Evolutionary conservation across 2,888 invertebrate species (phyloP).

Genomic region (Lamproptera curius): DNA sequence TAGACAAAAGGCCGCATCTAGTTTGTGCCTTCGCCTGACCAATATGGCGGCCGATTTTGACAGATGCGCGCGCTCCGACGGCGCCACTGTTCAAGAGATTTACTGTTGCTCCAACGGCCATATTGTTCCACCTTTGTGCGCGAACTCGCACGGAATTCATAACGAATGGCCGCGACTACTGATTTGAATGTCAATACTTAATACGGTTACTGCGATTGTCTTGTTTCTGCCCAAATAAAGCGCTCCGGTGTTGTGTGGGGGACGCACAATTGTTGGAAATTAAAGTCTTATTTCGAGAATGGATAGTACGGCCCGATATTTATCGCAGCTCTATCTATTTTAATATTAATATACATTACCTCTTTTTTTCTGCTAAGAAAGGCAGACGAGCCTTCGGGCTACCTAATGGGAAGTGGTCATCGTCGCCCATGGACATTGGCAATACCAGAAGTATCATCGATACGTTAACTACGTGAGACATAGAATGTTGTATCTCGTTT

Average conservation of each 20-base stretch:
- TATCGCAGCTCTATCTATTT: too few species aligned
- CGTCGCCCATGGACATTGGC: too few species aligned
- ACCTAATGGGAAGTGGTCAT: too few species aligned
- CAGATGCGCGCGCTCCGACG: constrained; percentile 60
- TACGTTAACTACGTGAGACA: too few species aligned
- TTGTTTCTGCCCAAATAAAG: constrained; percentile 65
- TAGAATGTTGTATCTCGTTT: too few species aligned
- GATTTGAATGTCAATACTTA: constrained; percentile 74
- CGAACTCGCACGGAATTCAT: constrained; percentile 62
- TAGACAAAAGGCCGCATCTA: constrained; percentile 12
- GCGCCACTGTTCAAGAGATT: constrained; percentile 70
- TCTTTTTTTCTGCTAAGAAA: too few species aligned
- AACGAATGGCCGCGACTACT: constrained; percentile 70
- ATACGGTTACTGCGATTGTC: constrained; percentile 62
- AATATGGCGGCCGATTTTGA: constrained; percentile 64
- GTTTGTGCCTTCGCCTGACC: constrained; percentile 40
- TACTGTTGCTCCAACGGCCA: constrained; percentile 72
- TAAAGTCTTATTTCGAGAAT: too few species aligned
- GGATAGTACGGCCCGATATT: too few species aligned
- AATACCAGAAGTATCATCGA: too few species aligned
- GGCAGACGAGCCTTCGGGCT: too few species aligned
- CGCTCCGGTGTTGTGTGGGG: constrained; percentile 28
- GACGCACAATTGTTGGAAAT: constrained; percentile 1
- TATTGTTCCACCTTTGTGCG: constrained; percentile 61
- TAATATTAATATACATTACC: too few species aligned